Conservation (phyloP, 2,113 vertebrate genomes). For the Aythya baeri region DNA sequence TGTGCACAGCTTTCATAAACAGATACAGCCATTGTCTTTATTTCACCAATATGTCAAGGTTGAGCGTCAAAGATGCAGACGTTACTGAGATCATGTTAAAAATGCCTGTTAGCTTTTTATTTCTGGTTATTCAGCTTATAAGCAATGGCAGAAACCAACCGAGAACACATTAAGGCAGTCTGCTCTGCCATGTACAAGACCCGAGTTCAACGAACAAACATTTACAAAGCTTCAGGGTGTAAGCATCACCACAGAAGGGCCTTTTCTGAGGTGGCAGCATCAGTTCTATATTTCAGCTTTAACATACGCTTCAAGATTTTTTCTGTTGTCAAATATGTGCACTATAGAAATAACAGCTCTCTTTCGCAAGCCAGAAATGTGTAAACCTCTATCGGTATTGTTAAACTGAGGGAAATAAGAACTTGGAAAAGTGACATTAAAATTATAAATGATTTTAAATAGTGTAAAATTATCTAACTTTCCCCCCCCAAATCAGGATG, state of each 20-base stretch:
- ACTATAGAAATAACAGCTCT: background rate
- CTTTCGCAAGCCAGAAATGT: background rate
- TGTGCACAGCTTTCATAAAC: background rate
- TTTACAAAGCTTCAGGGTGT: slow-evolving; percentile 8
- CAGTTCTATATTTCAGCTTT: background rate
- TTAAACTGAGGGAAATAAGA: background rate
- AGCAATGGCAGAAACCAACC: background rate
- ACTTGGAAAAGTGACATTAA: background rate
- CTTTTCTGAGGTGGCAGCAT: background rate
- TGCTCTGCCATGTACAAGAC: background rate
- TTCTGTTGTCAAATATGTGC: background rate
- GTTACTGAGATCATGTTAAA: background rate
- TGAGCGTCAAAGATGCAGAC: background rate
- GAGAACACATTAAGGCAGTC: background rate
- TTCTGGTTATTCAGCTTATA: background rate
- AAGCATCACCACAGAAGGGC: background rate
- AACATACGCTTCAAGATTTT: background rate
- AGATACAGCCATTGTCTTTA: background rate
- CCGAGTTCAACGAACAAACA: background rate
- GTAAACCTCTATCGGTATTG: too few relatives aligned
- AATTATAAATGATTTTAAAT: background rate
- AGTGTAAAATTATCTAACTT: background rate
- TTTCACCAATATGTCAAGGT: background rate
- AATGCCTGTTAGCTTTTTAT: background rate
- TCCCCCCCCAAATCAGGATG: background rate